phyloP scores from a whole-genome alignment of 2,113 vertebrate genomes.

The Chroicocephalus ridibundus region DNA sequence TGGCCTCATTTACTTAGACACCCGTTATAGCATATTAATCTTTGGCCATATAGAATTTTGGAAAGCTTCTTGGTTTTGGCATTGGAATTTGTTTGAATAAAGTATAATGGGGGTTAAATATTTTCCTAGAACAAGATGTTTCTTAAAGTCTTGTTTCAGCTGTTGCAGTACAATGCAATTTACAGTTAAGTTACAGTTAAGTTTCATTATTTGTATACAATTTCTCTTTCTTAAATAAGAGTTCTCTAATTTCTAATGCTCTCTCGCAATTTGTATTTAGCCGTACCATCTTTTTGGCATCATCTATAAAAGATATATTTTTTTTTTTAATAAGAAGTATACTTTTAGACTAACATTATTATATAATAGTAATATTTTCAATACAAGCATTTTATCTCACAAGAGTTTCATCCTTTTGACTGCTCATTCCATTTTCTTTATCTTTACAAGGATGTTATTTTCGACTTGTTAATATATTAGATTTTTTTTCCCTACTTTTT shows the following conservation, averaged over 20 bases:
- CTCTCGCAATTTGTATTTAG: not conserved
- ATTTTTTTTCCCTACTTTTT: not conserved
- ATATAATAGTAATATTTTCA: not conserved
- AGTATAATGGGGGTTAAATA: not conserved
- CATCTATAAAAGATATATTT: not conserved
- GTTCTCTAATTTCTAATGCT: not conserved
- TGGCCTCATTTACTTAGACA: not conserved
- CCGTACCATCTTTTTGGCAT: not conserved
- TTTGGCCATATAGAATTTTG: not conserved
- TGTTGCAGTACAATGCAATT: not conserved
- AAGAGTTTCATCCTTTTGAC: not conserved
- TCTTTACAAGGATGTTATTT: not conserved
- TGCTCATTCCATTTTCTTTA: not conserved
- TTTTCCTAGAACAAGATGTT: not conserved
- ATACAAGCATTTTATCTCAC: not conserved
- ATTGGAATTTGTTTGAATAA: not conserved
- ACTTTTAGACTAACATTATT: not conserved
- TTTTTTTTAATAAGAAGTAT: not conserved
- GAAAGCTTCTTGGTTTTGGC: not conserved
- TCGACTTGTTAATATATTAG: not conserved
- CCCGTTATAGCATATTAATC: not conserved
- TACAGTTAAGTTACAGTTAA: not conserved
- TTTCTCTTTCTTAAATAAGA: not conserved
- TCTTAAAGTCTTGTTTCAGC: not conserved
- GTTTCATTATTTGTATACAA: not conserved